phyloP scores from a whole-genome alignment of 2,888 invertebrate genomes.

The Cataglyphis albicans region DNA sequence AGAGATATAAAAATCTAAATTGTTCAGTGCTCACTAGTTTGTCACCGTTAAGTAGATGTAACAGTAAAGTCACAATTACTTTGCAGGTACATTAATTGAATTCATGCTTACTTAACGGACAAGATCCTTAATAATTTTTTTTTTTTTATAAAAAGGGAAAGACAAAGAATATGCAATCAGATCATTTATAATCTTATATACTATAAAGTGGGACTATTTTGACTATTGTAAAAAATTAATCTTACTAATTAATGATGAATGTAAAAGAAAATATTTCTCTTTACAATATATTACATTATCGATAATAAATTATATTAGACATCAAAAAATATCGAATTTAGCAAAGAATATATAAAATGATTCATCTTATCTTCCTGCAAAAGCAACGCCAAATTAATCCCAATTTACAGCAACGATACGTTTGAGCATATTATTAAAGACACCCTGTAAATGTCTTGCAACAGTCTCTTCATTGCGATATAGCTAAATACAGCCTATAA shows the following conservation, averaged over 20 bases:
- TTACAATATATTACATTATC: background rate
- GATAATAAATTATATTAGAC: constrained; percentile 5
- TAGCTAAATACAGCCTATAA: constrained; percentile 63
- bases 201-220: constrained; percentile 35
- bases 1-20: constrained; percentile 53
- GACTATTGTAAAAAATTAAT: background rate
- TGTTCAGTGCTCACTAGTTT: constrained; percentile 49
- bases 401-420: constrained; percentile 44
- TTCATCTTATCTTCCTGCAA: background rate
- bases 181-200: constrained; percentile 43
- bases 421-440: constrained; percentile 72
- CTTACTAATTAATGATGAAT: background rate
- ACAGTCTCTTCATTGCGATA: constrained; percentile 58
- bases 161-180: constrained; percentile 51
- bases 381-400: constrained; percentile 27
- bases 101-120: constrained; percentile 59
- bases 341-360: background rate
- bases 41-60: constrained; percentile 56
- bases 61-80: constrained; percentile 38
- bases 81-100: constrained; percentile 64
- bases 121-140: constrained; percentile 23
- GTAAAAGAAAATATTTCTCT: background rate
- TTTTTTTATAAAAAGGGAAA: constrained; percentile 34
- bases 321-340: background rate
- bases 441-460: constrained; percentile 72